Base-by-base conservation (phyloP, 2,888 invertebrate species). In the Cheilosia soror region DNA sequence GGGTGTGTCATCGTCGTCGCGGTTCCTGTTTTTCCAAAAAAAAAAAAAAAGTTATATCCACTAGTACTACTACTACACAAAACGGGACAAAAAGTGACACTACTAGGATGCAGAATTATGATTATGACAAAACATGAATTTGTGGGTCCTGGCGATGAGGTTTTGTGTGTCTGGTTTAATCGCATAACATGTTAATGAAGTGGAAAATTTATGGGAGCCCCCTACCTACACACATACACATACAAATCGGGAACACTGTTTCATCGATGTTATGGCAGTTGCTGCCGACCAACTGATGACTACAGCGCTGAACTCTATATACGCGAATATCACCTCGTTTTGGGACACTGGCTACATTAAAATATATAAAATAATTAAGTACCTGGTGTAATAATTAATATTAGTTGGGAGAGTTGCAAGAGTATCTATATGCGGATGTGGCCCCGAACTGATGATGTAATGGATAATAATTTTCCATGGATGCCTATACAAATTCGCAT, bases 101-200 rank as follows among this genome's bases (percentile, higher is more conserved):
- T 81, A 85, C 71, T 83, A 75, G 76, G 81, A 81, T 81, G 72
- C 82, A 88, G 88, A 89, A 88, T 88, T 88, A 89, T 89, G 89
- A 89, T 89, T 89, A 89, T 89, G 88, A 89, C 89, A 89, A 88
- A 89, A 89, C 89, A 89, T 88, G 89, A 88, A 88, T 88, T 89
- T 88, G 88, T 87, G 87, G 87, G 76, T 85, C 85, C 85, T 85
- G 85, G 76, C 85, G 85, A 85, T 85, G 84, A 84, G 84, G 84
- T 84, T 84, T 79, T 79, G 79, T 84, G 79, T 79, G 85, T 85
- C 85, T 85, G 87, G 87, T 88, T 87, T 89, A 89, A 90, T 89
- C 89, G 89, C 89, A 89, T 90, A 89, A 89, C 89, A 89, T 89
- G 89, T 89, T 89, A 89, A 89, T 90, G 89, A 89, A 89, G 89